Evolutionary conservation across 2,888 invertebrate genomes (phyloP).

Genomic region (Cataglyphis cursor): DNA sequence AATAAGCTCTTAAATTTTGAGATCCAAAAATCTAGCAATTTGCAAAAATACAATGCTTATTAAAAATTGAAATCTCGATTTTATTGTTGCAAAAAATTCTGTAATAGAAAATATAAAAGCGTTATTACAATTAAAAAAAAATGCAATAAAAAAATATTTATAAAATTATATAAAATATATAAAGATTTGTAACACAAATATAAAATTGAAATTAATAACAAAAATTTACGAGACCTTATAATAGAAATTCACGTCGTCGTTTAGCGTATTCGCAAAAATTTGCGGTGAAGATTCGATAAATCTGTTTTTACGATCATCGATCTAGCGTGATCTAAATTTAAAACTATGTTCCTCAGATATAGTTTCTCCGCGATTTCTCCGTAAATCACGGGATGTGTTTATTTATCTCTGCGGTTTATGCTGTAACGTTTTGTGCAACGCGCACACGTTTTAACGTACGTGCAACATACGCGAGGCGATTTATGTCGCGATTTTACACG

Average conservation of each 20-base stretch:
- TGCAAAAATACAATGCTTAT: background rate
- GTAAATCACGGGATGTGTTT: constrained; percentile 24
- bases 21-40: background rate
- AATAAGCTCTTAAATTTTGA: background rate
- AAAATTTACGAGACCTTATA: background rate
- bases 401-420: constrained; percentile 6
- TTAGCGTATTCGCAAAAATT: background rate
- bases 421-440: constrained; percentile 11
- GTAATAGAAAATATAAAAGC: background rate
- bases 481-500: constrained; percentile 34
- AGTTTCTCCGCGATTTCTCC: background rate
- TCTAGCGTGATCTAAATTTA: background rate
- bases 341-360: constrained; percentile 6
- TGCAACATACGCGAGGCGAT: background rate
- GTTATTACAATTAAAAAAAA: background rate
- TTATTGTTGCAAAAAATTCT: background rate
- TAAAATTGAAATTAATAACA: background rate
- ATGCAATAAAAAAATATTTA: background rate
- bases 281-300: background rate
- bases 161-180: background rate
- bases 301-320: background rate
- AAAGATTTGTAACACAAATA: background rate
- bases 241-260: background rate
- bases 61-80: background rate
- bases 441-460: background rate